Evolutionary conservation across 2,888 invertebrate genomes (phyloP).

Genomic region (Gibbula magus): DNA sequence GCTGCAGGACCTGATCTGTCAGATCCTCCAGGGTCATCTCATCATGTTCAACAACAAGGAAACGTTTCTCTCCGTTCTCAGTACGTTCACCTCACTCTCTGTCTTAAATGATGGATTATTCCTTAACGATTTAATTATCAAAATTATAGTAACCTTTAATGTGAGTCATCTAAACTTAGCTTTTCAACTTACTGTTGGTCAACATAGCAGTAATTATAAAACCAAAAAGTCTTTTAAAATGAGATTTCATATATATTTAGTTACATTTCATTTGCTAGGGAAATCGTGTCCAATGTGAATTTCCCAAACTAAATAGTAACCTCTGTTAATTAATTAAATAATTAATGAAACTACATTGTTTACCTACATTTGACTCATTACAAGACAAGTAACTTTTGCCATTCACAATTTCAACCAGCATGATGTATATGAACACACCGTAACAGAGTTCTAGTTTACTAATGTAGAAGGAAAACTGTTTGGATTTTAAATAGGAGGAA

Average conservation of each 20-base stretch:
- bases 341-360: too few species aligned
- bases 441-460: not conserved
- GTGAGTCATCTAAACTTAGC: too few species aligned
- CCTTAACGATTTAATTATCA: not conserved
- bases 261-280: too few species aligned
- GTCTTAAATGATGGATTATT: not conserved
- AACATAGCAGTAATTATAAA: too few species aligned
- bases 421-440: not conserved
- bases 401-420: not conserved
- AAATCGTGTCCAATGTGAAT: too few species aligned
- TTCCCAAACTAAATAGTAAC: too few species aligned
- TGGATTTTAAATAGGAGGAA: not conserved
- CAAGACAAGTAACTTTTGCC: not conserved
- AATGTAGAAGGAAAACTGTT: too few species aligned
- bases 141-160: not conserved
- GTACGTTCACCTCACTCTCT: conserved; percentile 64
- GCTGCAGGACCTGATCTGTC: conserved; percentile 91
- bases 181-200: too few species aligned
- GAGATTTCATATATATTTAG: too few species aligned
- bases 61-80: conserved; percentile 75
- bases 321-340: too few species aligned
- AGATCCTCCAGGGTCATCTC: conserved; percentile 89
- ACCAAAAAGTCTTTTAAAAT: too few species aligned
- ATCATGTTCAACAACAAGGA: conserved; percentile 77
- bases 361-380: too few species aligned